A percentile compares a stretch with the other conserved stretches of the same genome.
These are phyloP conservation scores for Condylura cristata DNA, from an alignment of 2,113 vertebrate species.

Conservation along the genomic window DNA sequence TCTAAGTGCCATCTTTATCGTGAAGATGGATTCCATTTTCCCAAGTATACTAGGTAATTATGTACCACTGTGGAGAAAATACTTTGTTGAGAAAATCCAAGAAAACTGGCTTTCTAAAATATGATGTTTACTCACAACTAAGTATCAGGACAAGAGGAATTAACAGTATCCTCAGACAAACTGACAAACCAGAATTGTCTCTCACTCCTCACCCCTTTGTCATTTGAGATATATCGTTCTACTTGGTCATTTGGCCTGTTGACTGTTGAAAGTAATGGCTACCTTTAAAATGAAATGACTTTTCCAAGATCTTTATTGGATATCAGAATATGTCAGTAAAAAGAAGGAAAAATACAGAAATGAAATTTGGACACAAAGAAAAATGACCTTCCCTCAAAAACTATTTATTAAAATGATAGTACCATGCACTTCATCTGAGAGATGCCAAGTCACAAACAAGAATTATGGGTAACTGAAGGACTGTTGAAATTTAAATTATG, in stretches of 20 bases:
- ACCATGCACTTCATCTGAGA: background rate
- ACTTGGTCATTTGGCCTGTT: constrained; percentile 32
- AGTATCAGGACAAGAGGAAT: constrained; percentile 30
- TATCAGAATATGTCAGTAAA: constrained; percentile 36
- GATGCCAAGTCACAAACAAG: constrained; percentile 57
- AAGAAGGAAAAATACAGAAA: constrained; percentile 38
- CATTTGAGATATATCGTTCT: background rate
- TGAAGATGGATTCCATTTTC: constrained; percentile 78
- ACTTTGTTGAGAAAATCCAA: constrained; percentile 69
- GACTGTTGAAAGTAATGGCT: constrained; percentile 28
- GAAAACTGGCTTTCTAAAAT: constrained; percentile 69
- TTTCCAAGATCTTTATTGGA: constrained; percentile 43
- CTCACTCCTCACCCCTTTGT: background rate
- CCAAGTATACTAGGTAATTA: constrained; percentile 80
- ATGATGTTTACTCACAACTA: constrained; percentile 64
- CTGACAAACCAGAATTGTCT: background rate
- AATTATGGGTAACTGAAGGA: constrained; percentile 42
- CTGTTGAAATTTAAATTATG: constrained; percentile 64
- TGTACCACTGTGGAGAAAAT: constrained; percentile 67
- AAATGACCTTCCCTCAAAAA: constrained; percentile 64
- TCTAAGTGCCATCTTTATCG: constrained; percentile 76
- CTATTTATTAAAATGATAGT: constrained; percentile 73
- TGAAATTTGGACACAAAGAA: constrained; percentile 56
- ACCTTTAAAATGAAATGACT: constrained; percentile 61
- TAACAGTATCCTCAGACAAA: rapidly evolving